Evolutionary conservation across 2,888 invertebrate species (phyloP).

Genomic region (Monochamus alternatus): DNA sequence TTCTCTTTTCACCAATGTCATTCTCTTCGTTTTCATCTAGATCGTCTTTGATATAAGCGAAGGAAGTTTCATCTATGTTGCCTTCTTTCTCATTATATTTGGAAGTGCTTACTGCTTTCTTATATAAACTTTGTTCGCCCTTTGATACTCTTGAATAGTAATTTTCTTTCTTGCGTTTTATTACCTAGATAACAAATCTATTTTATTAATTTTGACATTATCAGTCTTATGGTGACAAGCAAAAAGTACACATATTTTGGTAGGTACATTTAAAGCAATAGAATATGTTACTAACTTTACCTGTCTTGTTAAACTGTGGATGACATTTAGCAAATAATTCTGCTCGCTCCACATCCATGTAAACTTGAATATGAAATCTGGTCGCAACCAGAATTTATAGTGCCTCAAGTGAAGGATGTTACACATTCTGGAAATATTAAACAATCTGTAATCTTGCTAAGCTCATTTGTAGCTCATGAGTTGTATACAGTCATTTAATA

Average conservation of each 20-base stretch:
- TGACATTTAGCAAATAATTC: constrained; percentile 68
- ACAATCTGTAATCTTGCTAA: too few relatives aligned
- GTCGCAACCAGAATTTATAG: constrained; percentile 70
- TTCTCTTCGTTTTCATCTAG: constrained; percentile 83
- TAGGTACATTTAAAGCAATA: too few relatives aligned
- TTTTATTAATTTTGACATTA: not conserved
- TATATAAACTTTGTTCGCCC: constrained; percentile 54
- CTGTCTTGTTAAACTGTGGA: constrained; percentile 71
- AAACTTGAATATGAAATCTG: constrained; percentile 71
- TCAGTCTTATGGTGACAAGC: too few relatives aligned
- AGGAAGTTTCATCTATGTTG: constrained; percentile 45
- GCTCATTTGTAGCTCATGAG: too few relatives aligned
- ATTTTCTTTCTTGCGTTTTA: constrained; percentile 84
- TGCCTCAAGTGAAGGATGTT: constrained; percentile 73
- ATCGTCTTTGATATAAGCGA: constrained; percentile 78
- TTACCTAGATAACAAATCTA: constrained; percentile 70
- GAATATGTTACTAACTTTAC: constrained; percentile 56
- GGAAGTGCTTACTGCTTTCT: constrained; percentile 47
- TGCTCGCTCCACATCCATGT: constrained; percentile 71
- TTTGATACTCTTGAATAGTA: constrained; percentile 73
- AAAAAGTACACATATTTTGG: too few relatives aligned
- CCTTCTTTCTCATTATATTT: constrained; percentile 41
- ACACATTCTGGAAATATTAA: constrained; percentile 71
- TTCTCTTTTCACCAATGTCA: constrained; percentile 86
- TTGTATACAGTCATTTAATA: too few relatives aligned